Evolutionary conservation across 2,113 vertebrate genomes (phyloP).

Genomic region (Gallinago undulata): DNA sequence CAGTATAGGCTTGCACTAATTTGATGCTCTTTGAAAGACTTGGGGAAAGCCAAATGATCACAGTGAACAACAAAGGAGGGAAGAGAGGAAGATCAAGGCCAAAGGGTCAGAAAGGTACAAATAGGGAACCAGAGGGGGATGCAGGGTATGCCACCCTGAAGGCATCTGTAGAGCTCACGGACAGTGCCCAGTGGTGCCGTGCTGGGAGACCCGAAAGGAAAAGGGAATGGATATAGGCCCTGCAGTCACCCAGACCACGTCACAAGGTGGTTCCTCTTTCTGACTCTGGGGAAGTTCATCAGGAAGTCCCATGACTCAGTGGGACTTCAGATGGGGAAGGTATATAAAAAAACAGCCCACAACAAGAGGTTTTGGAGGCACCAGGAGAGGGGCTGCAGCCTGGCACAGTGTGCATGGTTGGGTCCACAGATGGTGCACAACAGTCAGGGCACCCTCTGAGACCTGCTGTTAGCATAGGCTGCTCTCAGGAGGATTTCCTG

Average conservation of each 20-base stretch:
- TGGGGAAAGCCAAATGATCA: background rate
- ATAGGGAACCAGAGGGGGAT: background rate
- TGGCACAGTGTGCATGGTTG: background rate
- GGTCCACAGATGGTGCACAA: background rate
- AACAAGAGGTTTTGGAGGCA: background rate
- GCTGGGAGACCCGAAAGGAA: background rate
- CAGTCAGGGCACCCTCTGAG: background rate
- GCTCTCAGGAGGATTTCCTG: background rate
- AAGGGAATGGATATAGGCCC: background rate
- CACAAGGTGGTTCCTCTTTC: conserved; percentile 42
- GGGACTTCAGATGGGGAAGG: background rate
- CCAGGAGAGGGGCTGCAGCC: background rate
- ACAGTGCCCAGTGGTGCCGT: background rate
- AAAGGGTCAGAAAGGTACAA: background rate
- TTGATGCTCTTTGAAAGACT: background rate
- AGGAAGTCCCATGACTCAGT: conserved; percentile 49
- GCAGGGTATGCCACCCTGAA: background rate
- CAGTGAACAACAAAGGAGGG: background rate
- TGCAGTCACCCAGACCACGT: accelerated
- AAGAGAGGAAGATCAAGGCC: background rate
- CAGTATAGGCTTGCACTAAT: background rate
- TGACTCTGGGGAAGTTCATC: conserved; percentile 35
- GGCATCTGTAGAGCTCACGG: background rate
- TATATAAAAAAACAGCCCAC: background rate
- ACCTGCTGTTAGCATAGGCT: background rate